Evolutionary conservation across 2,888 invertebrate genomes (phyloP), one percentile per base, ranked within the genome.

Genomic region (Steinernema hermaphroditum): DNA sequence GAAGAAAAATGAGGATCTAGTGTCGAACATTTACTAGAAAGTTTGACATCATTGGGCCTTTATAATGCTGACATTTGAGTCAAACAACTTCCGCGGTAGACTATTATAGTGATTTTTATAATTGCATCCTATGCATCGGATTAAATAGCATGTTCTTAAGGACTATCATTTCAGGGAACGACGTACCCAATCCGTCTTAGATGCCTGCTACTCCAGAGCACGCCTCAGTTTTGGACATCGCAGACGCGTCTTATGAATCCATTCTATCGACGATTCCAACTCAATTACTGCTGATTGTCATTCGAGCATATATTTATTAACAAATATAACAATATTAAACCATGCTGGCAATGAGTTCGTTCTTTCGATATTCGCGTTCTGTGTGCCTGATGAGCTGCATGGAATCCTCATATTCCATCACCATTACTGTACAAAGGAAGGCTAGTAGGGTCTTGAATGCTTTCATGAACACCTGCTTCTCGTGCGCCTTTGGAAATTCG

Each of bases 321-420:
- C n/a, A n/a, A n/a, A n/a, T n/a, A n/a, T n/a, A n/a, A n/a, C n/a
- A n/a, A n/a, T n/a, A 37, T n/a, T 16, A 46, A 4, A 46, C 4
- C 46, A 46, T 46, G 4, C 16, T n/a, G 22, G 46, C 46, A 46
- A 46, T 19, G 46, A 19, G 16, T 46, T 46, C 46, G 22, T 19
- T 19, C 16, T 46, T 46, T n/a, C 22, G 6, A 16, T 46, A 46
- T 19, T 46, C 46, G 4, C 22, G 16, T n/a, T 46, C 46, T n/a
- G 22, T 46, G 16, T 46, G 46, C n/a, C 46, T 6, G 22, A 46
- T 46, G 6, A 46, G 22, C 46, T 46, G 46, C 46, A 46, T 46
- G 16, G 46, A 46, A 46, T 46, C 46, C 46, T 46, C 46, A n/a
- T 46, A 46, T 46, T 46, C 46, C 46, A 46, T 46, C 9, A 46